Evolutionary conservation across 1,140 invertebrate species (phyloP).

Genomic region (Grapholita molesta): DNA sequence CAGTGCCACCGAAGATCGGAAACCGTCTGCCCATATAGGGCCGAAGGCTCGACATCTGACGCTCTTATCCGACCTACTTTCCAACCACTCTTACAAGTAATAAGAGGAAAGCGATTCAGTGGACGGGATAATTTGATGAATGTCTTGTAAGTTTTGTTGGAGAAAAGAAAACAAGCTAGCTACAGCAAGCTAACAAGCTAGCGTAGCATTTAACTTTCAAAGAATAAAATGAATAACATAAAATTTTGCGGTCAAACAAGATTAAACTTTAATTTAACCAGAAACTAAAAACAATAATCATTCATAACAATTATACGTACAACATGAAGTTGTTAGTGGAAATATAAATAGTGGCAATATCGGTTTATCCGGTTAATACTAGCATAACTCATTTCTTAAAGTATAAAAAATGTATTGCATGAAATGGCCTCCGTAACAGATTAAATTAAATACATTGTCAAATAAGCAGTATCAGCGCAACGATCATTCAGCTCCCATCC

Average conservation of each 20-base stretch:
- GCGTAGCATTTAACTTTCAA: too few relatives aligned
- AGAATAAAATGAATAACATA: too few relatives aligned
- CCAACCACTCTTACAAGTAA: slow-evolving; percentile 27
- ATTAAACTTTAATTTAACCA: too few relatives aligned
- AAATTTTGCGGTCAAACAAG: too few relatives aligned
- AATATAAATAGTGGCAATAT: too few relatives aligned
- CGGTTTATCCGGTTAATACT: too few relatives aligned
- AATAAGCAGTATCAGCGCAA: neutral
- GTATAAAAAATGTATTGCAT: too few relatives aligned
- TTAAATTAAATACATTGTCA: neutral
- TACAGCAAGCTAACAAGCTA: neutral
- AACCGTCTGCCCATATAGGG: slow-evolving; percentile 54
- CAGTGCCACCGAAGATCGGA: slow-evolving; percentile 40
- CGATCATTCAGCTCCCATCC: neutral
- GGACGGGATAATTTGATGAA: neutral
- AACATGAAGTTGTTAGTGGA: too few relatives aligned
- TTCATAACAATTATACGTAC: too few relatives aligned
- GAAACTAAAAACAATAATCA: too few relatives aligned
- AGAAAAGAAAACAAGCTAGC: neutral
- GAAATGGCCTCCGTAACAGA: too few relatives aligned
- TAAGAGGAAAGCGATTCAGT: slow-evolving; percentile 13
- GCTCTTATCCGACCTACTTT: slow-evolving; percentile 61
- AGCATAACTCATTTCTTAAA: too few relatives aligned
- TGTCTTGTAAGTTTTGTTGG: neutral
- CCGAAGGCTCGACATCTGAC: slow-evolving; percentile 45